Base-by-base conservation (phyloP, 2,888 invertebrate species). In the Leptinotarsa tumamoca region DNA sequence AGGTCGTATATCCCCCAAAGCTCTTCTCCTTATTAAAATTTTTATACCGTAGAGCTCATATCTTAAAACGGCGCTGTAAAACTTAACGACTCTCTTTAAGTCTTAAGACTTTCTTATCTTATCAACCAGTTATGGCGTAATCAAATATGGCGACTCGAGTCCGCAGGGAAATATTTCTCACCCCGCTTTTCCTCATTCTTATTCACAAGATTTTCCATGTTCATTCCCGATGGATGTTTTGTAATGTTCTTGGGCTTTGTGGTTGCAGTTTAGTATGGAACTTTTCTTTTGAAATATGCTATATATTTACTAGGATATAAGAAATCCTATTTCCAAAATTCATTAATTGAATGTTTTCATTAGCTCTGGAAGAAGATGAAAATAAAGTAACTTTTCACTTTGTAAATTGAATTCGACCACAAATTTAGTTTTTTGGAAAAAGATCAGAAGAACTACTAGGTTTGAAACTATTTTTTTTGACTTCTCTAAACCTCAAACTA, bases 71-170 rank as follows among this genome's bases (percentile, higher is more conserved):
- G 82, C 84, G 86, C 81, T 85, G 85, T 87, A 87, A 87, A 87
- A 87, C 85, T 86, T 86, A 86, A 87, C 86, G 86, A 86, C 85
- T 83, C 84, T 82, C 85, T 85, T 84, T 82, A 83, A 85, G 86
- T 85, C 86, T 86, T 85, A 87, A 86, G 86, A 85, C 86, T 84
- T 87, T 85, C 86, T 87, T 87, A 87, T 87, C 87, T 87, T 87
- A 87, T 87, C 87, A 85, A 82, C 84, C 86, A 85, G 87, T 87
- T 88, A 87, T 85, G 86, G 83, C 84, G 86, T 85, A 85, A 85
- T 86, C 85, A 87, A 88, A 87, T 85, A 87, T 87, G 87, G 86
- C 85, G 83, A 84, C 83, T 80, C 71, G 67, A 74, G 79, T 77
- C 83, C 83, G 82, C 81, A 75, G 80, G 82, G 83, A 82, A 80